Evolutionary conservation across 2,113 vertebrate species (phyloP), one percentile per base, ranked within the genome.

Genomic region (Morone saxatilis): DNA sequence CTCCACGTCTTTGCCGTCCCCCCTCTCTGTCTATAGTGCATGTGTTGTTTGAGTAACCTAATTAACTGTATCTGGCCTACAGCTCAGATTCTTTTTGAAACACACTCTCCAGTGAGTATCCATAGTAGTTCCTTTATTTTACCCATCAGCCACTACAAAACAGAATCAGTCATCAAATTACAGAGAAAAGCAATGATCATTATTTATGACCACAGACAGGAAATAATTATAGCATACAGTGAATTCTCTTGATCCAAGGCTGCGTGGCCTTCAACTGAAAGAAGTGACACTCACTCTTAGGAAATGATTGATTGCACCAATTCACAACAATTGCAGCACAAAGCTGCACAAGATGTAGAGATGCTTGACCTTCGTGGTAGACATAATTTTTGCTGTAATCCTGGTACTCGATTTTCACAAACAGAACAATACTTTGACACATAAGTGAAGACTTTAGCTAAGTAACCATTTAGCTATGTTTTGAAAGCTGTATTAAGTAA

Each of bases 1-100:
- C 22, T 74, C 41, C 11, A 57, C 10, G 12, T 71, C 38, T 51
- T 19, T 67, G 31, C 63, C 50, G 20, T 43, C 51, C 31, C 11
- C 61, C 22, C 31, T 48, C 48, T 60, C 4, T 67, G 22, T 20
- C 48, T 74, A 17, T 43, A 67, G 31, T 47, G 25, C 10, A 65
- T 8, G 9, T 59, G 53, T 76, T 74, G 81, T 87, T 86, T 86
- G 71, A 77, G 56, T 78, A 66, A 80, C 47, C 54, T 71, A 45
- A 74, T 86, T 81, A 65, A 40, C 50, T 59, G 70, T 19, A 61
- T 48, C 75, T 75, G 80, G 71, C 53, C 71, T 68, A 56, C 19
- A 73, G 80, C 67, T 85, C 71, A 71, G 69, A 57, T 59, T 45
- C 67, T 40, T 70, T 41, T 59, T 53, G 66, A 76, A 65, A 76